Evolutionary conservation across 1,140 invertebrate genomes (phyloP), one percentile per base, ranked within the genome.

Genomic region (Zaprionus camerounensis): DNA sequence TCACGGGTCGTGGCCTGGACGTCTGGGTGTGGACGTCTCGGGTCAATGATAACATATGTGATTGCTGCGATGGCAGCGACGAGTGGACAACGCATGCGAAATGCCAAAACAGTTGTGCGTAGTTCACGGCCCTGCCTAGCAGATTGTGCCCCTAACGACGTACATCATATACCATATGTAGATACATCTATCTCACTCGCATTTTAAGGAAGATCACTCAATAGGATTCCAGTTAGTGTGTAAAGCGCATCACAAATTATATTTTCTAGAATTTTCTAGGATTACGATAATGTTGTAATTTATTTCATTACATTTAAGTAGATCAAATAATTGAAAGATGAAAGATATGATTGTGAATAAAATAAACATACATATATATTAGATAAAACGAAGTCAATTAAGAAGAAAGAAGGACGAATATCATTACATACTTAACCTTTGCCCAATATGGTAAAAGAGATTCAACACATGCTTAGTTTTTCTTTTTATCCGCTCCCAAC

Each of bases 31-130:
- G 94, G 34, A 95, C 95, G 36, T 93, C 93, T 78, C 94, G 96
- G 91, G 96, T 99, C 0, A 98, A 99, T 93, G 98, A 99, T 95
- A 97, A 97, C 15, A 96, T 98, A 68, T 99, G 98, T 94, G 98
- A 97, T 92, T 97, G 97, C 94, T 97, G 96, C 93, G 96, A 97
- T 93, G 96, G 96, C 31, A 96, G 96, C 44, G 96, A 97, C 92
- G 96, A 97, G 91, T 93, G 91, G 91, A 71, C 75, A 44, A 90
- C 81, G 22, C 56, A 46, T 17, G 63, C 20, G 31, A 82, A 79
- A 49, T 92, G 91, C 66, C 72, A 13, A 53, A 91, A 92, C 58
- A 71, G 15, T n/a, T 92, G 91, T 76, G 75, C 90, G 81, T 91
- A 88, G 85, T 73, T 24, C n/a, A 31, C 22, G 15, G 5, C 36